These are phyloP conservation scores for Himalopsyche japonica DNA, from an alignment of 2,888 invertebrate genomes.

Conservation along the genomic window DNA sequence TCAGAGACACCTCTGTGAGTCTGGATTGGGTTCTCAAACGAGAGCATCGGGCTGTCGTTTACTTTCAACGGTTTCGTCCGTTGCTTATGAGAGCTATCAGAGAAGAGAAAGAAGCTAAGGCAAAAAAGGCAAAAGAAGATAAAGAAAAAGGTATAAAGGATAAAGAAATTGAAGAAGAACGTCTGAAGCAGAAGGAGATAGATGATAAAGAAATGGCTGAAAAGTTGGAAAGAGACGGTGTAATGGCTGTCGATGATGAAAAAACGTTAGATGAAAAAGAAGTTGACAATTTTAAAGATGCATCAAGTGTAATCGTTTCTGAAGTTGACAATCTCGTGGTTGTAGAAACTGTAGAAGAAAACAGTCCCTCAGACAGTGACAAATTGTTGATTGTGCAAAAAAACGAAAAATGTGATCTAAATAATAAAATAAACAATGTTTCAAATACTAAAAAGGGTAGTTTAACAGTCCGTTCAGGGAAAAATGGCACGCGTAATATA, in stretches of 20 bases:
- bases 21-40: conserved; percentile 59
- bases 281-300: neutral
- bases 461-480: neutral
- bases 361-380: neutral
- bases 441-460: neutral
- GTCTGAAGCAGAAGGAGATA: neutral
- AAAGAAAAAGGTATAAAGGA: conserved; percentile 24
- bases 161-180: conserved; percentile 8
- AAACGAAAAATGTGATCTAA: neutral
- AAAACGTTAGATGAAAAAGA: neutral
- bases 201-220: conserved; percentile 11
- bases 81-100: conserved; percentile 44
- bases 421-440: neutral
- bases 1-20: conserved; percentile 55
- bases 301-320: neutral
- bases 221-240: neutral
- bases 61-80: conserved; percentile 59
- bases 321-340: neutral
- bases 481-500: neutral
- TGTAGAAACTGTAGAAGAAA: neutral
- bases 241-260: neutral
- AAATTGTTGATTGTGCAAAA: neutral
- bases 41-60: conserved; percentile 55
- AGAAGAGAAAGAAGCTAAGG: conserved; percentile 50
- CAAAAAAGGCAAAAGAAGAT: conserved; percentile 11